Percentiles rank a stretch among this genome's conserved stretches.
Evolutionary conservation across 2,113 vertebrate species (phyloP).

Genomic region (Cyanoderma ruficeps): DNA sequence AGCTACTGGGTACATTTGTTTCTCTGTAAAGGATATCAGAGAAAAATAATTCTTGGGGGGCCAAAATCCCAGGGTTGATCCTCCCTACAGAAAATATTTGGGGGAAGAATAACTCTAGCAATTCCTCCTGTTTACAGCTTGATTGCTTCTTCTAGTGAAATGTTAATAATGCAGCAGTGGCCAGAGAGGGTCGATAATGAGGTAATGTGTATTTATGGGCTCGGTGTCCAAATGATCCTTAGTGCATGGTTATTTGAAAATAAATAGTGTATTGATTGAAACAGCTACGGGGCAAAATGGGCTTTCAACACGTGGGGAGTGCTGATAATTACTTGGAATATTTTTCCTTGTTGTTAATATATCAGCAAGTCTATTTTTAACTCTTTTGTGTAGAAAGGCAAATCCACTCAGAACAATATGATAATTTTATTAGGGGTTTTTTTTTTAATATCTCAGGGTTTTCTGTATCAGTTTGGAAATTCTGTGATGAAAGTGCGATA

Average conservation of each 20-base stretch:
- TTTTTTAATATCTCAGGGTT: neutral
- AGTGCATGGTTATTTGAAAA: slow-evolving; percentile 41
- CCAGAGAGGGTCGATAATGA: slow-evolving; percentile 52
- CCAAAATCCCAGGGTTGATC: neutral
- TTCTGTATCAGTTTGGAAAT: neutral
- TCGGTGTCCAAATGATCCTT: slow-evolving; percentile 41
- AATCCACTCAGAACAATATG: neutral
- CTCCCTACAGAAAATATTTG: neutral
- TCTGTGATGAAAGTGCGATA: neutral
- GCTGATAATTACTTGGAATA: slow-evolving; percentile 34
- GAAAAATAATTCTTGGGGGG: neutral
- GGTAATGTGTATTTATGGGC: slow-evolving; percentile 59
- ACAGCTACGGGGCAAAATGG: neutral
- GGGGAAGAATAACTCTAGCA: neutral
- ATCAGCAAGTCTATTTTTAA: neutral
- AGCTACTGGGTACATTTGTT: neutral
- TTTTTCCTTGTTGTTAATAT: neutral
- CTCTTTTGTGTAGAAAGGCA: neutral
- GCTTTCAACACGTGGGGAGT: neutral
- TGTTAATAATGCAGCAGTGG: slow-evolving; percentile 48
- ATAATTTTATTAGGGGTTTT: neutral
- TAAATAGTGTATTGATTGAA: slow-evolving; percentile 57
- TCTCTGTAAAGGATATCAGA: neutral
- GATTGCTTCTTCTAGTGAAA: slow-evolving; percentile 42
- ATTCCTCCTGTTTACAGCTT: slow-evolving; percentile 25